phyloP scores from a whole-genome alignment of 2,113 vertebrate genomes.

The Odontophorus gujanensis region DNA sequence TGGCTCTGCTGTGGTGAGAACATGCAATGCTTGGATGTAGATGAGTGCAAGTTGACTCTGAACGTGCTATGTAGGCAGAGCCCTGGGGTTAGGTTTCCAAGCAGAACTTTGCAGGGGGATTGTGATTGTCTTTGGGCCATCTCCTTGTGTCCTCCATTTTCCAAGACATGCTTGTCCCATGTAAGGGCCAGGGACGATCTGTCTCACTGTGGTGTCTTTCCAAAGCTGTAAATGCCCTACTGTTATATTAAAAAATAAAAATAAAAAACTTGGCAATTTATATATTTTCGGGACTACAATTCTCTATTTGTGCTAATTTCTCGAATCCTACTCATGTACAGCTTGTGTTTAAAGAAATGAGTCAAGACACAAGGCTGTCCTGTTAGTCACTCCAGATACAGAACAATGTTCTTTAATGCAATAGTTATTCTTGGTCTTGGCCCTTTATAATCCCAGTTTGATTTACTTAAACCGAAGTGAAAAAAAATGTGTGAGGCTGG shows the following conservation, averaged over 20 bases:
- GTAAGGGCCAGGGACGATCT: not conserved
- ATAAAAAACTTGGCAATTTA: not conserved
- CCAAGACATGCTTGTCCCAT: not conserved
- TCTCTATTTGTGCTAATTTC: not conserved
- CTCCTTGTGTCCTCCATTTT: not conserved
- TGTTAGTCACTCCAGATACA: not conserved
- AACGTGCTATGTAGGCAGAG: not conserved
- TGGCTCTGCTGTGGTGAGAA: not conserved
- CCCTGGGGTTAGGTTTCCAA: not conserved
- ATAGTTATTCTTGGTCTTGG: not conserved
- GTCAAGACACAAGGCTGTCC: not conserved
- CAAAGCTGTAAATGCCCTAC: conserved; percentile 35
- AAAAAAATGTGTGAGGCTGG: not conserved
- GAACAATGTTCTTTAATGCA: not conserved
- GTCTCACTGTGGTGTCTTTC: not conserved
- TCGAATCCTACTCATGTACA: not conserved
- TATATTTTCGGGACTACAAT: not conserved
- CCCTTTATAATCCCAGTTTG: not conserved
- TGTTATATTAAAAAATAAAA: not conserved
- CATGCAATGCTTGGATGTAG: not conserved
- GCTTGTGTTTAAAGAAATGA: not conserved
- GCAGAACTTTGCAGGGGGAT: not conserved
- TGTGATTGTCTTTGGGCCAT: not conserved
- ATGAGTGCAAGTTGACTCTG: not conserved
- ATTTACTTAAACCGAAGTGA: conserved; percentile 13